phyloP scores from a whole-genome alignment of 2,797 vertebrate species.

The Lagocephalus sceleratus region DNA sequence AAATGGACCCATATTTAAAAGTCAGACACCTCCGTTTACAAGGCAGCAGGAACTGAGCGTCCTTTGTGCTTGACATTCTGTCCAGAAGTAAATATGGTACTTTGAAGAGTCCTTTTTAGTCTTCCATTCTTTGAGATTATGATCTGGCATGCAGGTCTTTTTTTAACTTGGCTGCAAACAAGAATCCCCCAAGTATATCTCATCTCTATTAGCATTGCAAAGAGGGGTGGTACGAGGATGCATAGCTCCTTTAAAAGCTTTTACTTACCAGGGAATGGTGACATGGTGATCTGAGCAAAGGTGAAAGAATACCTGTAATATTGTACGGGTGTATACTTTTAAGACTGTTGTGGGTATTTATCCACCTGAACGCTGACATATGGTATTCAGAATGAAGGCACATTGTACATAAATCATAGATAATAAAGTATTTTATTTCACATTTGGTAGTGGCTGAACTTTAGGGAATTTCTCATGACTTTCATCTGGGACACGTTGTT shows the following conservation, averaged over 20 bases:
- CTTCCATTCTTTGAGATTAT: constrained; percentile 61
- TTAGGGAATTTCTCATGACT: no score
- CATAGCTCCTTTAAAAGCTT: constrained; percentile 27
- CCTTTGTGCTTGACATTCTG: constrained; percentile 48
- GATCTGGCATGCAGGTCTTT: constrained; percentile 64
- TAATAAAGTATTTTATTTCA: no score
- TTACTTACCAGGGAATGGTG: constrained; percentile 40
- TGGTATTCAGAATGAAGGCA: no score
- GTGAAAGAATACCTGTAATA: constrained; percentile 16
- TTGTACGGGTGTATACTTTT: constrained; percentile 23
- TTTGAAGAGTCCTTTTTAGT: constrained; percentile 51
- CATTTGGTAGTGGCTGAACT: background rate
- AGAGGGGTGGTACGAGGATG: constrained; percentile 29
- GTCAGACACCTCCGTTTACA: constrained; percentile 42
- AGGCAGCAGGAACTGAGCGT: constrained; percentile 37
- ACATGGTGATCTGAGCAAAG: constrained; percentile 32
- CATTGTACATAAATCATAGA: no score
- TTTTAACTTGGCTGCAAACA: constrained; percentile 63
- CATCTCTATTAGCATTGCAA: constrained; percentile 56
- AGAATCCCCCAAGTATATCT: constrained; percentile 63
- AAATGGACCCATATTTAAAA: constrained; percentile 50
- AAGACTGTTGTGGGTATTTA: constrained; percentile 13
- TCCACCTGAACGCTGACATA: no score
- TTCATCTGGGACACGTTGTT: background rate
- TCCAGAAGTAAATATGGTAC: constrained; percentile 40